Evolutionary conservation across 2,113 vertebrate species (phyloP).

Genomic region (Aspiorhynchus laticeps): DNA sequence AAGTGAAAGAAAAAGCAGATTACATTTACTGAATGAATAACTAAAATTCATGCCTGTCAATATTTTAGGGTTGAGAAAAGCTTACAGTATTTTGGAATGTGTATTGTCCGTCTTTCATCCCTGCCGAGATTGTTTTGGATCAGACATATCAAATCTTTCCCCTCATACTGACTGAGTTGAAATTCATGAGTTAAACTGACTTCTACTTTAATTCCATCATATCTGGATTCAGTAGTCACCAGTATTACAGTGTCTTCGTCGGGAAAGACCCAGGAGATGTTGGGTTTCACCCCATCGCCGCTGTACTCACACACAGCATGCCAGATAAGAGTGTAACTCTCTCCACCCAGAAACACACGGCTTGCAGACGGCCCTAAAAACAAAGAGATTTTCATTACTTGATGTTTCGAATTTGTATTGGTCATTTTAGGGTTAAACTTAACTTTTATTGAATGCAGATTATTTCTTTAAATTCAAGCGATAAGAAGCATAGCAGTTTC

Average conservation of each 20-base stretch:
- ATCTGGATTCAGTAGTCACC: not conserved
- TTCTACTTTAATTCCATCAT: constrained; percentile 48
- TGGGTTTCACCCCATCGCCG: constrained; percentile 42
- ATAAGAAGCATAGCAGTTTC: not conserved
- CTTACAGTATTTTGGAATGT: constrained; percentile 73
- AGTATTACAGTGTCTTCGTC: constrained; percentile 49
- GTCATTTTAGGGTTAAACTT: no score
- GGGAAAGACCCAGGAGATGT: constrained; percentile 69
- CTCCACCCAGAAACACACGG: constrained; percentile 55
- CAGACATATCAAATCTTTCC: constrained; percentile 68
- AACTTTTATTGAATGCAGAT: not conserved
- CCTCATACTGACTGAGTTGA: constrained; percentile 65
- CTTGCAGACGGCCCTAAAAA: constrained; percentile 58
- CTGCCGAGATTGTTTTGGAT: constrained; percentile 49
- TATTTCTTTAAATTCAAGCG: not conserved
- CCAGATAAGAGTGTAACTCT: constrained; percentile 58
- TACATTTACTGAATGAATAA: not conserved
- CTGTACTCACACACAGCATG: constrained; percentile 67
- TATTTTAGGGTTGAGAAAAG: constrained; percentile 10
- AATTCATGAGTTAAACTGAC: constrained; percentile 66
- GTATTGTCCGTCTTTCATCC: constrained; percentile 58
- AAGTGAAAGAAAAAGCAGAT: constrained; percentile 18
- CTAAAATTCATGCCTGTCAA: not conserved
- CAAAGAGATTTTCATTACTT: constrained; percentile 17
- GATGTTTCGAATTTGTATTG: not conserved